A percentile compares a stretch with the other conserved stretches of the same genome.
These are phyloP conservation scores for Meloidogyne floridensis DNA, from an alignment of 1,140 invertebrate genomes.

Conservation along the genomic window DNA sequence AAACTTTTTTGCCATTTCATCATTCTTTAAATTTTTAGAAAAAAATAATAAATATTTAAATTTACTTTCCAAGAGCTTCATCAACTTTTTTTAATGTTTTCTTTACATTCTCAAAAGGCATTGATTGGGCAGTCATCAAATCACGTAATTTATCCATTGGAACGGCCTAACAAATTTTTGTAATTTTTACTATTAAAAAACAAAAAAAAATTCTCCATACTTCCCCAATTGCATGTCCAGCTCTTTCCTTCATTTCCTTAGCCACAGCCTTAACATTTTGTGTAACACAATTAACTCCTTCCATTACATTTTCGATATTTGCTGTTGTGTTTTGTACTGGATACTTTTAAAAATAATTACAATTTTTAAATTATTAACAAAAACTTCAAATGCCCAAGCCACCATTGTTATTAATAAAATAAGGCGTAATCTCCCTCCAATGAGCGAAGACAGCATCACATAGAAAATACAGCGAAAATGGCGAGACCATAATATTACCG, in stretches of 20 bases:
- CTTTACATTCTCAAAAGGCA: slow-evolving; percentile 33
- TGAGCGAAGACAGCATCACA: slow-evolving; percentile 15
- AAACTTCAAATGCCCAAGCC: background rate
- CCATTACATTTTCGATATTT: slow-evolving; percentile 38
- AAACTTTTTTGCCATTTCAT: slow-evolving; percentile 42
- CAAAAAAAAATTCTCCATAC: background rate
- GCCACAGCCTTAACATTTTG: slow-evolving; percentile 34
- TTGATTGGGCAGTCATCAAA: slow-evolving; percentile 25
- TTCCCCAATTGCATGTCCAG: slow-evolving; percentile 10
- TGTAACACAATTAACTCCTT: slow-evolving; percentile 47
- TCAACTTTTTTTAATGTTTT: slow-evolving; percentile 40
- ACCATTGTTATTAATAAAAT: background rate
- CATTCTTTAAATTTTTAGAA: slow-evolving; percentile 41
- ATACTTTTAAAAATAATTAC: slow-evolving; percentile 14
- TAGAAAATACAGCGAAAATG: slow-evolving; percentile 35
- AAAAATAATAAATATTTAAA: slow-evolving; percentile 8
- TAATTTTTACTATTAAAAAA: too few species aligned
- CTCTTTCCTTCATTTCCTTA: slow-evolving; percentile 34
- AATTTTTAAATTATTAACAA: background rate
- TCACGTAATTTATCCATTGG: slow-evolving; percentile 40
- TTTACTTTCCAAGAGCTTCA: slow-evolving; percentile 39
- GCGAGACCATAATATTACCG: background rate
- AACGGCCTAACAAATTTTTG: background rate
- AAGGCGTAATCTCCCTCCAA: slow-evolving; percentile 11
- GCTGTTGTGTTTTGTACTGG: slow-evolving; percentile 43